Conservation (phyloP, 2,113 vertebrate species). For the Orthonyx spaldingii region DNA sequence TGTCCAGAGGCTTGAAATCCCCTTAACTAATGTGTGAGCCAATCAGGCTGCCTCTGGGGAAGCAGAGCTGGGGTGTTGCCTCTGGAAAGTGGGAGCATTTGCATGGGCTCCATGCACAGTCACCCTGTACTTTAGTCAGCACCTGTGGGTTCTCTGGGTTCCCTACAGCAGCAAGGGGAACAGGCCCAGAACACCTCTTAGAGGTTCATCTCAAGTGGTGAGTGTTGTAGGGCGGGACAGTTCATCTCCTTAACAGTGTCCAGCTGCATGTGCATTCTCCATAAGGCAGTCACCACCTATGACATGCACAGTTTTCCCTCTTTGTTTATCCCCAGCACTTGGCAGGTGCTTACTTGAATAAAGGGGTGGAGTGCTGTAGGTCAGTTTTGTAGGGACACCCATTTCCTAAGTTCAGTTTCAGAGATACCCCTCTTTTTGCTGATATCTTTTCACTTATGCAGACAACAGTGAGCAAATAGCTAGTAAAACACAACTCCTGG, state of each 20-base stretch:
- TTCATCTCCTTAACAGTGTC: not conserved
- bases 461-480: not conserved
- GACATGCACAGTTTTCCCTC: not conserved
- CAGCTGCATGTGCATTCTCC: not conserved
- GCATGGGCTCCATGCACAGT: fast-evolving
- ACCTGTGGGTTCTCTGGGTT: not conserved
- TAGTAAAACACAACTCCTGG: not conserved
- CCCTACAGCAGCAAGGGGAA: not conserved
- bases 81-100: not conserved
- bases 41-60: not conserved
- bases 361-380: not conserved
- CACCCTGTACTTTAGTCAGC: fast-evolving
- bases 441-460: not conserved
- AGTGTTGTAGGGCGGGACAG: not conserved
- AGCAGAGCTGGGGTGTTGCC: not conserved
- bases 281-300: not conserved
- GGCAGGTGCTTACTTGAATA: not conserved
- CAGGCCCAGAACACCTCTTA: not conserved
- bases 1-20: not conserved
- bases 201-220: not conserved
- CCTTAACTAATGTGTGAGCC: not conserved
- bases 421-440: not conserved
- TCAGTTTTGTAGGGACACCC: not conserved
- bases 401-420: not conserved
- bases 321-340: not conserved